Base-by-base conservation (phyloP, 1,140 invertebrate genomes). In the Halyomorpha halys region DNA sequence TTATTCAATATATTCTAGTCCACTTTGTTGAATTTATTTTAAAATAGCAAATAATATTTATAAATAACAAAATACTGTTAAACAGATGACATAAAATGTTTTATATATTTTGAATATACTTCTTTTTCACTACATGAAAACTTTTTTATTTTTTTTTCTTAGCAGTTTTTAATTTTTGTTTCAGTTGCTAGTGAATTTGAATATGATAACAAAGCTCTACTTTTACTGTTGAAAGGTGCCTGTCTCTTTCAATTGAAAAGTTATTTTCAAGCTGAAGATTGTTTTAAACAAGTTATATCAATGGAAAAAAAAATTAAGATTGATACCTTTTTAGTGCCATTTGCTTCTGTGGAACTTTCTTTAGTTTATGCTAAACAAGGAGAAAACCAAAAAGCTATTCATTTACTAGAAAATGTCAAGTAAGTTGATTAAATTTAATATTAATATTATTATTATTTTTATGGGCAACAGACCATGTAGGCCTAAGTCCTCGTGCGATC, bases 241-340 rank as follows among this genome's bases (percentile, higher is more conserved):
- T 91, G 90, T 73, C 77, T 91, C n/a, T 78, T 83, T 60, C 81
- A 86, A 70, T 82, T 91, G 80, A 80, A 81, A 54, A 82, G 83
- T 71, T 79, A 81, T 51, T 73, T 85, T 34, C 81, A 88, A 72
- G 87, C 91, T 11, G 82, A 93, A 67, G 82, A 90, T 69, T 89
- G 84, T 73, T 82, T 94, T 34, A 79, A 78, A 67, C 79, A 81
- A 66, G 83, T 91, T 19, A 75, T 85, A 67, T 74, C 74, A 63
- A 76, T 89, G 68, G 89, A 91, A 70, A 89, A 87, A 70, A 80
- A 84, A 60, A 82, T 97, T 25, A 85, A 86, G 65, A 86, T 90
- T 66, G 92, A 97, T 73, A 81, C 80, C 0, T 95, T 91, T 75
- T 73, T 97, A 21, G 76, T 91, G 30, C 93, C 95, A 6, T 96